Evolutionary conservation across 2,888 invertebrate species (phyloP), one percentile per base, ranked within the genome.

Genomic region (Troilus luridus): DNA sequence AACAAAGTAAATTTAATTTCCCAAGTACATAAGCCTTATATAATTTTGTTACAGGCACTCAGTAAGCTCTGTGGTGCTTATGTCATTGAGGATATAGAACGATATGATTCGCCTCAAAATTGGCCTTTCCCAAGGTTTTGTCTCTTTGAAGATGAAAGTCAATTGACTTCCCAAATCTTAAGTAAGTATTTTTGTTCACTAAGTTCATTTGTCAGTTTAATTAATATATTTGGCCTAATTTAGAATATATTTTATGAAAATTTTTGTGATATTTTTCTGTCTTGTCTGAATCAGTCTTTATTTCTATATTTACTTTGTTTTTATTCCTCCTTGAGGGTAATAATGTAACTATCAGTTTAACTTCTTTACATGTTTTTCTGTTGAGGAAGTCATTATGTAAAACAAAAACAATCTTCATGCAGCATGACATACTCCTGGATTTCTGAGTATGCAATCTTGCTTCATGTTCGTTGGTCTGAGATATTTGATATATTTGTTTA

Each of bases 51-150:
- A 21, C 67, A 89, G 89, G 54, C 64, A 21, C 89, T 89, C n/a
- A 19, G 67, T 67, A 54, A 89, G 19, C 67, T 89, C 11, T 62
- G 62, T 67, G 89, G 89, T 12, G 89, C 89, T 89, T n/a, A 64
- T 64, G n/a, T 89, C 5, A 19, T 89, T n/a, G 64, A 89, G 9
- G 14, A 64, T 89, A 64, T 89, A 21, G 67, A 89, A 24, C 14
- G 54, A 10, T 64, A 17, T 11, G n/a, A 62, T 64, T n/a, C 64
- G 1, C 56, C 89, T 12, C 54, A 62, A 89, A n/a, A 54, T 10
- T 56, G 41, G 56, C 90, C 90, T 54, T 90, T 90, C n/a, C 90
- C 90, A 9, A 90, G 90, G 59, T 58, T 90, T 72, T 90, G 64
- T 58, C 72, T 90, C 14, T 90, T 90, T 81, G 67, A 72, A 24